phyloP scores from a whole-genome alignment of 2,888 invertebrate species.

The Unio pictorum region DNA sequence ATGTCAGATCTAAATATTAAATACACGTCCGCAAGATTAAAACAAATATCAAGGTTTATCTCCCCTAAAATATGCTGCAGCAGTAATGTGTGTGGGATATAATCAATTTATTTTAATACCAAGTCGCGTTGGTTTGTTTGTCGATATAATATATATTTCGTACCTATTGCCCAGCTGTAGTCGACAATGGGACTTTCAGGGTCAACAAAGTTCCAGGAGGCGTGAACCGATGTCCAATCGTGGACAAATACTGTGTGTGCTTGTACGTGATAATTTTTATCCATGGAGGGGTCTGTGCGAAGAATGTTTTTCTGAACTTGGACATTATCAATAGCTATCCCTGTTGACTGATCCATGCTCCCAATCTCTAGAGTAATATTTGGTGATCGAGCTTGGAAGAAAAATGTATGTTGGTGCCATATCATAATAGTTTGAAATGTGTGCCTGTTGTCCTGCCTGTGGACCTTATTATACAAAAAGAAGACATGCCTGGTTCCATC shows the following conservation, averaged over 20 bases:
- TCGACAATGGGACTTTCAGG: no score
- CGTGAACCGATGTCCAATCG: no score
- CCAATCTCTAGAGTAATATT: conserved; percentile 6
- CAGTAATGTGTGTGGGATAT: no score
- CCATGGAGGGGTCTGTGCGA: not conserved
- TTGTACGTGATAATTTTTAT: conserved; percentile 9
- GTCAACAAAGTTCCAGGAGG: no score
- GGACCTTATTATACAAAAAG: conserved; percentile 17
- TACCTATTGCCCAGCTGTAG: no score
- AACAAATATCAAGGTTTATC: no score
- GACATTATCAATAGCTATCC: conserved; percentile 17
- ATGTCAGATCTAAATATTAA: no score
- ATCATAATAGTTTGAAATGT: not conserved
- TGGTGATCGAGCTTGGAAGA: conserved; percentile 2
- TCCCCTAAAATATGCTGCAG: no score
- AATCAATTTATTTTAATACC: no score
- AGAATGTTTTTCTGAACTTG: conserved; percentile 5
- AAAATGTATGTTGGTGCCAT: conserved; percentile 27
- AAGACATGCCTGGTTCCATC: conserved; percentile 13
- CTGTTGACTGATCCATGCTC: conserved; percentile 2
- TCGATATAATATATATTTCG: no score
- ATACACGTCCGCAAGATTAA: no score
- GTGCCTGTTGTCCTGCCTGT: not conserved
- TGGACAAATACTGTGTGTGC: not conserved
- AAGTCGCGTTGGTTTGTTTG: no score